Evolutionary conservation across 2,797 vertebrate species (phyloP).

Genomic region (Ptychadena robeensis): DNA sequence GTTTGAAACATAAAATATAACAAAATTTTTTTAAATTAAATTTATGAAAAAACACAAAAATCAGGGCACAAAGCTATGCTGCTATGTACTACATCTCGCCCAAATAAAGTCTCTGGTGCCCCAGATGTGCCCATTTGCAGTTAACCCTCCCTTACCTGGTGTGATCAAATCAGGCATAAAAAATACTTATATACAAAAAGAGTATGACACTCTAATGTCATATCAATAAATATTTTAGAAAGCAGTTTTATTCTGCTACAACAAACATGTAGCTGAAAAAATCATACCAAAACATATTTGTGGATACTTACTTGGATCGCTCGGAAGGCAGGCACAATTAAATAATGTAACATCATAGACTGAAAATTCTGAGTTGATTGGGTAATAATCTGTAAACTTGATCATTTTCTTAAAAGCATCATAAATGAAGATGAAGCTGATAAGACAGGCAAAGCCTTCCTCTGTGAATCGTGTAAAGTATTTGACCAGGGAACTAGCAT

Average conservation of each 20-base stretch:
- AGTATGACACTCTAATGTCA: background rate
- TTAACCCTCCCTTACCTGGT: no score
- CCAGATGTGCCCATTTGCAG: no score
- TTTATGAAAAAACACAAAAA: no score
- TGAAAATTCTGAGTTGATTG: slow-evolving; percentile 86
- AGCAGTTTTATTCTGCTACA: background rate
- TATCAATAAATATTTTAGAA: no score
- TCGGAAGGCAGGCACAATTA: slow-evolving; percentile 88
- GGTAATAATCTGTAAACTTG: slow-evolving; percentile 89
- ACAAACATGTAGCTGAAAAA: background rate
- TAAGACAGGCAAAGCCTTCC: slow-evolving; percentile 96
- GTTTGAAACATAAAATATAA: no score
- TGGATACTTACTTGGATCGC: slow-evolving; percentile 78
- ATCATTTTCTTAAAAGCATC: slow-evolving; percentile 99
- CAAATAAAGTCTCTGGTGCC: no score
- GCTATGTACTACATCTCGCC: no score
- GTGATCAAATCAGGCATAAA: no score
- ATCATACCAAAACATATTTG: background rate
- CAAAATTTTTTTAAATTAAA: no score
- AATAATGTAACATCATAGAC: slow-evolving; percentile 85
- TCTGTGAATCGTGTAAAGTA: slow-evolving; percentile 99
- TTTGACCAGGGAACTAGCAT: slow-evolving; percentile 95
- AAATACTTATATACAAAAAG: background rate
- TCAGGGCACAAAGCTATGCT: no score
- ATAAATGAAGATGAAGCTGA: slow-evolving; percentile 99